phyloP scores from a whole-genome alignment of 2,888 invertebrate species.

The Tachina fera region DNA sequence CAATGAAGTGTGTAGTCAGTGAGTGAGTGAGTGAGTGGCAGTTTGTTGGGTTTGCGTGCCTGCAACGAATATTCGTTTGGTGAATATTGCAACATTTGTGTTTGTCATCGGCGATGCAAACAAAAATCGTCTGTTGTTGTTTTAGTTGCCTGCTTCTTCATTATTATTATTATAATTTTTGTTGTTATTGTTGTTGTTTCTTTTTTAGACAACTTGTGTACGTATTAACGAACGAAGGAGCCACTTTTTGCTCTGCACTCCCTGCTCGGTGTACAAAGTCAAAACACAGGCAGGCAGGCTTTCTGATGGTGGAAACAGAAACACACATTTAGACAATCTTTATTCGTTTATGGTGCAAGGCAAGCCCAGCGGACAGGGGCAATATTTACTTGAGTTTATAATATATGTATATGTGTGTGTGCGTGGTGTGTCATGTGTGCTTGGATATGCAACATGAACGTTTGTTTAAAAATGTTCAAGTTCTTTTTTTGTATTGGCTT shows the following conservation, averaged over 20 bases:
- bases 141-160: slow-evolving; percentile 44
- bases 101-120: slow-evolving; percentile 33
- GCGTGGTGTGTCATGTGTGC: slow-evolving; percentile 24
- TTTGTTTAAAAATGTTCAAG: slow-evolving; percentile 52
- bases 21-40: slow-evolving; percentile 36
- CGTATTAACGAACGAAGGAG: slow-evolving; percentile 48
- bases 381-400: slow-evolving; percentile 1
- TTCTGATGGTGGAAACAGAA: slow-evolving; percentile 50
- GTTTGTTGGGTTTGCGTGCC: slow-evolving; percentile 58
- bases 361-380: slow-evolving; percentile 42
- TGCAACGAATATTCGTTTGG: slow-evolving; percentile 55
- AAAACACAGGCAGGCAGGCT: slow-evolving; percentile 4
- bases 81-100: slow-evolving; percentile 63
- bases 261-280: slow-evolving; percentile 7
- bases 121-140: slow-evolving; percentile 35
- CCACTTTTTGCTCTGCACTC: slow-evolving; percentile 29
- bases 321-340: slow-evolving; percentile 47
- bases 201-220: slow-evolving; percentile 27
- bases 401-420: slow-evolving; percentile 24
- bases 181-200: background rate
- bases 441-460: slow-evolving; percentile 18
- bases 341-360: slow-evolving; percentile 25
- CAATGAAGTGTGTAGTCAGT: background rate
- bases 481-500: slow-evolving; percentile 72
- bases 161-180: slow-evolving; percentile 18